These are phyloP conservation scores for Amniataba percoides DNA, from an alignment of 2,797 vertebrate species.

Conservation along the genomic window DNA sequence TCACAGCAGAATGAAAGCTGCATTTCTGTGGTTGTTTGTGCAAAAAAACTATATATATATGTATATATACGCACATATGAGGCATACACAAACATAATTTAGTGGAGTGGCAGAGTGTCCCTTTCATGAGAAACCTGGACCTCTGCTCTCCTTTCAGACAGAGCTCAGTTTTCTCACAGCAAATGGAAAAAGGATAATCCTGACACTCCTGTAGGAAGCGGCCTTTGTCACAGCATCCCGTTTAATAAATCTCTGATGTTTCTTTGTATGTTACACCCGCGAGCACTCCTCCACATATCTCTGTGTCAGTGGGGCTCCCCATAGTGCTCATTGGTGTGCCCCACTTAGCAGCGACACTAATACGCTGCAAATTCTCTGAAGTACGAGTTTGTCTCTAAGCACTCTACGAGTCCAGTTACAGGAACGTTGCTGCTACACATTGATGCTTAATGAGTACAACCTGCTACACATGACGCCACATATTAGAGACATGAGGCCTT, in stretches of 20 bases:
- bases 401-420: constrained; percentile 7
- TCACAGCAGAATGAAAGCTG: constrained; percentile 47
- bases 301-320: constrained; percentile 17
- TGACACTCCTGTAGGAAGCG: not conserved
- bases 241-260: constrained; percentile 30
- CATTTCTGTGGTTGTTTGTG: constrained; percentile 19
- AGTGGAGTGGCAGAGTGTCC: not conserved
- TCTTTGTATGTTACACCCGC: constrained; percentile 22
- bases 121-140: constrained; percentile 2
- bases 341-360: constrained; percentile 48
- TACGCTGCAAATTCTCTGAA: constrained; percentile 37
- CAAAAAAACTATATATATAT: not conserved
- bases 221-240: constrained; percentile 43
- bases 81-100: not conserved
- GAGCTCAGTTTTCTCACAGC: constrained; percentile 39
- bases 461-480: not conserved
- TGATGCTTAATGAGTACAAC: constrained; percentile 39
- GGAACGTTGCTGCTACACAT: constrained; percentile 25
- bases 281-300: constrained; percentile 26
- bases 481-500: constrained; percentile 12
- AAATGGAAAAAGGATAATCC: constrained; percentile 35
- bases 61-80: too few species aligned
- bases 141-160: constrained; percentile 23
- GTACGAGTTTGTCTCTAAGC: constrained; percentile 19
- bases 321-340: constrained; percentile 9